Evolutionary conservation across 2,113 vertebrate genomes (phyloP).

Genomic region (Elephantulus edwardii): DNA sequence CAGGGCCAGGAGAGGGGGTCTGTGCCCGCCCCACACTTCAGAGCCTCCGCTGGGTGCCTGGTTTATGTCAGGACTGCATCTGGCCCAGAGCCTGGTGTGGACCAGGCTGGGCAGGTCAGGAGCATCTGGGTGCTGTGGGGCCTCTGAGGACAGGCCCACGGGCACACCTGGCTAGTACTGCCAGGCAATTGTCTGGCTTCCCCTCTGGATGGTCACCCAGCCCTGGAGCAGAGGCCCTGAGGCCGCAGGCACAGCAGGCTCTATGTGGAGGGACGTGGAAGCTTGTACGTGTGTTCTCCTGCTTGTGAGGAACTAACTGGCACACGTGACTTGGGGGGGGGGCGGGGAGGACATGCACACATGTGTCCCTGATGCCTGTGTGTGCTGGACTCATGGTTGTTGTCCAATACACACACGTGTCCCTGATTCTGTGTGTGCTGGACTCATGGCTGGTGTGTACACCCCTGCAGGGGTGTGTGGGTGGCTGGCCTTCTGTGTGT

Average conservation of each 20-base stretch:
- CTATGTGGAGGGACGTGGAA: accelerated
- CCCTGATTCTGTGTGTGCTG: no score
- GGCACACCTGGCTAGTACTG: not conserved
- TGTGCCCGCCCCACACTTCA: not conserved
- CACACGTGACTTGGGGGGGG: not conserved
- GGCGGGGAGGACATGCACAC: accelerated
- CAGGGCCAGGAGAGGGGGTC: not conserved
- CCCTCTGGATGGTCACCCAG: not conserved
- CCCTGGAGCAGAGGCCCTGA: accelerated
- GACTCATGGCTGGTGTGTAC: no score
- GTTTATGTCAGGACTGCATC: not conserved
- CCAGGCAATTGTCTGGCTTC: no score
- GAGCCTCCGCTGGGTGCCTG: not conserved
- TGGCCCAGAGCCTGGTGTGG: not conserved
- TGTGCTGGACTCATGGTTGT: not conserved
- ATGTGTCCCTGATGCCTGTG: accelerated
- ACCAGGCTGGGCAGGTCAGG: accelerated
- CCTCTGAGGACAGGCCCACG: accelerated
- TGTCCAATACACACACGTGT: not conserved
- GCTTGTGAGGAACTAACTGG: not conserved
- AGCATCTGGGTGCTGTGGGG: not conserved
- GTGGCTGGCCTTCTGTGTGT: no score
- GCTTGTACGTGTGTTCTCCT: no score
- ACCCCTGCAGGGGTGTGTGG: not conserved
- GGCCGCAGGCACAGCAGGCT: not conserved